phyloP scores from a whole-genome alignment of 2,113 vertebrate species.

The Echinops telfairi region DNA sequence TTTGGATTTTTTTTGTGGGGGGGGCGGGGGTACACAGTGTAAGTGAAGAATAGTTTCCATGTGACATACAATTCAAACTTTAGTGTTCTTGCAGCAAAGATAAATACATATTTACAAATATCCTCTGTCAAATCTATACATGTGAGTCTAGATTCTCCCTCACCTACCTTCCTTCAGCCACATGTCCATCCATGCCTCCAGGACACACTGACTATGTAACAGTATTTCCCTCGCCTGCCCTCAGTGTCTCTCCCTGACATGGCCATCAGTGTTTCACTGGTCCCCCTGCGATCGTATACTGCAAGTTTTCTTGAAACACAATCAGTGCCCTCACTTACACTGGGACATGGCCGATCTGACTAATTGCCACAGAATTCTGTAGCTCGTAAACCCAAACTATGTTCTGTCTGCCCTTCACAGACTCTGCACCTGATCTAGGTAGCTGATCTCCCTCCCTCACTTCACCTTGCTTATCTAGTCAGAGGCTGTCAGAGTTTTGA shows the following conservation, averaged over 20 bases:
- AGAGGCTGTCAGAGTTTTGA: not conserved
- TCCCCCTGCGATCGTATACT: no score
- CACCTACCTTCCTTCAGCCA: no score
- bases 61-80: slow-evolving; percentile 29
- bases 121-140: no score
- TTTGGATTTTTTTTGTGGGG: not conserved
- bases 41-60: slow-evolving; percentile 6
- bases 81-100: not conserved
- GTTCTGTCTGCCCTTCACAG: not conserved
- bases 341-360: not conserved
- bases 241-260: no score
- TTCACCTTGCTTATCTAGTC: slow-evolving; percentile 7
- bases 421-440: not conserved
- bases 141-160: no score
- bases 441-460: not conserved
- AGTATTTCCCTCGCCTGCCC: no score
- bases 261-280: no score
- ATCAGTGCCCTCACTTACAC: not conserved
- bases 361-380: not conserved
- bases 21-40: not conserved
- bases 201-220: no score
- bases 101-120: no score
- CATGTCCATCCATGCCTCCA: no score
- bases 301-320: not conserved
- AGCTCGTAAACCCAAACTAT: not conserved